Conservation (phyloP, 2,797 vertebrate species). For the Trachops cirrhosus region DNA sequence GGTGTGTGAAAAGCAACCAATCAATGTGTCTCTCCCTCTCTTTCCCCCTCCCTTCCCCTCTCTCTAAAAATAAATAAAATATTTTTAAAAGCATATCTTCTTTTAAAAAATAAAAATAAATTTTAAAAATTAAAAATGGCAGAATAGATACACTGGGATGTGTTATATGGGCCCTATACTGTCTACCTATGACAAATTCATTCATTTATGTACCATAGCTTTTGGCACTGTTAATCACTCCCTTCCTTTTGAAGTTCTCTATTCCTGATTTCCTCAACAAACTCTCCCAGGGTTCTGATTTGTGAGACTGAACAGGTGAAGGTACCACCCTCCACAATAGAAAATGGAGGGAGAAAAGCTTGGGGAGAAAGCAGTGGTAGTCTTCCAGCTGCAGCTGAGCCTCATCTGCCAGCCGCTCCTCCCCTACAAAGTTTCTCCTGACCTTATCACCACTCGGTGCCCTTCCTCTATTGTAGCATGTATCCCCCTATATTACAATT, state of each 20-base stretch:
- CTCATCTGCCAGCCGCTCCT: neutral
- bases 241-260: neutral
- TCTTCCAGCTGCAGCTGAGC: neutral
- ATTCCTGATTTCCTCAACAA: neutral
- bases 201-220: neutral
- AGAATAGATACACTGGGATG: neutral
- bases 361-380: neutral
- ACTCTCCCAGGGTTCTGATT: neutral
- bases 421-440: neutral
- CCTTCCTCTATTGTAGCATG: neutral
- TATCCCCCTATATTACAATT: neutral
- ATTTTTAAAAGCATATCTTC: no score
- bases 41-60: no score
- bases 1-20: no score
- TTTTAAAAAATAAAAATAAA: no score
- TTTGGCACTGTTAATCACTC: neutral
- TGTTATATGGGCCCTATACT: neutral
- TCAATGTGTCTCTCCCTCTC: no score
- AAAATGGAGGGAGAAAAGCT: neutral
- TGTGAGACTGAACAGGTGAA: neutral
- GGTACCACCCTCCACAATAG: neutral
- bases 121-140: neutral
- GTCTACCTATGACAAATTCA: neutral
- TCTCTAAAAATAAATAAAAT: no score
- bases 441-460: neutral